These are phyloP conservation scores for Timema podura DNA, from an alignment of 2,888 invertebrate genomes.

Conservation along the genomic window DNA sequence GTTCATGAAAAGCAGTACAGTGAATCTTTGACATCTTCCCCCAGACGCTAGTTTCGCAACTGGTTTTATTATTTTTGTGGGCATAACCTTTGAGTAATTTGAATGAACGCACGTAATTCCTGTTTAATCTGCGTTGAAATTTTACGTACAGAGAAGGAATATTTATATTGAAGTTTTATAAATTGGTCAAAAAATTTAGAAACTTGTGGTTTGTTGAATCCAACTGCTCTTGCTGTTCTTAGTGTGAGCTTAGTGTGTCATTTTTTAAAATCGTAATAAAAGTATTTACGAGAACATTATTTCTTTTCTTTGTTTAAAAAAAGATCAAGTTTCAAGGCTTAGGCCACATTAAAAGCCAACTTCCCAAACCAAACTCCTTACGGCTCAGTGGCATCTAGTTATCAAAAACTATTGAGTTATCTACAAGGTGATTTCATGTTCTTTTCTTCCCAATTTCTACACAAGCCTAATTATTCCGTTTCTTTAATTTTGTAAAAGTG, in stretches of 20 bases:
- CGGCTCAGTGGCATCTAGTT: constrained; percentile 16
- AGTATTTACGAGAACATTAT: constrained; percentile 29
- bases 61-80: constrained; percentile 29
- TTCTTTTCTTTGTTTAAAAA: constrained; percentile 29
- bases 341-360: constrained; percentile 30
- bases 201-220: constrained; percentile 22
- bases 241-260: too few species aligned
- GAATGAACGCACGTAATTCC: constrained; percentile 29
- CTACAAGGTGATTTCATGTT: too few species aligned
- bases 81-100: constrained; percentile 24
- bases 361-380: constrained; percentile 27
- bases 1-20: constrained; percentile 32
- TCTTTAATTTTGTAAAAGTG: too few species aligned
- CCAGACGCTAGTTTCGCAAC: constrained; percentile 33
- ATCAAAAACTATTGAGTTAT: too few species aligned
- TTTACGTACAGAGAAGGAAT: constrained; percentile 25
- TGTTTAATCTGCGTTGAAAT: constrained; percentile 33
- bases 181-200: constrained; percentile 28
- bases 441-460: too few species aligned
- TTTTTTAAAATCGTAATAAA: constrained; percentile 29
- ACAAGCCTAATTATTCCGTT: too few species aligned
- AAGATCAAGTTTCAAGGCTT: constrained; percentile 28
- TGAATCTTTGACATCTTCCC: constrained; percentile 29
- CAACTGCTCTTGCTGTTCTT: constrained; percentile 19
- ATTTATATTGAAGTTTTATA: constrained; percentile 13